Percentiles rank a stretch among this genome's conserved stretches.
phyloP scores from a whole-genome alignment of 2,888 invertebrate species.

The Phoronis australis region DNA sequence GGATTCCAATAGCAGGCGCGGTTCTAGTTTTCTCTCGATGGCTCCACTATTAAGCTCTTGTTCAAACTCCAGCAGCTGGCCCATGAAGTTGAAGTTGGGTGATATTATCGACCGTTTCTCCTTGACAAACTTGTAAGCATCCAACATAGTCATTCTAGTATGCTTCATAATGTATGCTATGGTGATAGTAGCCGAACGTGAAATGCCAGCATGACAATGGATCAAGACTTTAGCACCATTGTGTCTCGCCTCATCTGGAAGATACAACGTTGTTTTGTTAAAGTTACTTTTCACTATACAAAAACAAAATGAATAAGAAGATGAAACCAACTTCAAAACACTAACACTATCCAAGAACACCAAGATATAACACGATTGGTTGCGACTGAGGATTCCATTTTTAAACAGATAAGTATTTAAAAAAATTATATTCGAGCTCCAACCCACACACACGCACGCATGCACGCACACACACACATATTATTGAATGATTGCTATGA shows the following conservation, averaged over 20 bases:
- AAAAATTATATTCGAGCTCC: too few relatives aligned
- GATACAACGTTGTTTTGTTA: too few relatives aligned
- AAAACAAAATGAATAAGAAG: too few relatives aligned
- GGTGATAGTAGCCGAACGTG: constrained; percentile 87
- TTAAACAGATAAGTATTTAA: too few relatives aligned
- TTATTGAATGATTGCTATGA: too few relatives aligned
- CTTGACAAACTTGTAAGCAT: constrained; percentile 83
- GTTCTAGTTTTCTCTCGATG: constrained; percentile 19
- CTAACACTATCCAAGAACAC: too few relatives aligned
- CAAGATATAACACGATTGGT: too few relatives aligned
- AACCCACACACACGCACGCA: too few relatives aligned
- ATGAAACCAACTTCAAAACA: too few relatives aligned
- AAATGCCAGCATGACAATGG: constrained; percentile 93
- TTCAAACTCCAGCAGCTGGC: constrained; percentile 79
- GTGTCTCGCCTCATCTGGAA: constrained; percentile 69
- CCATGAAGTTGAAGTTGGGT: constrained; percentile 91
- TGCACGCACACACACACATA: too few relatives aligned
- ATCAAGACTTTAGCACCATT: constrained; percentile 72
- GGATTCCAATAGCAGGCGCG: constrained; percentile 2
- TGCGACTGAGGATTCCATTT: too few relatives aligned
- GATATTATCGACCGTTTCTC: constrained; percentile 82
- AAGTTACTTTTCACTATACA: too few relatives aligned
- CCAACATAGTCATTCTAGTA: constrained; percentile 69
- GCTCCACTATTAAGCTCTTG: constrained; percentile 54
- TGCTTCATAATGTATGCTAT: constrained; percentile 92